These are phyloP conservation scores for Pygoscelis antarcticus DNA, from an alignment of 2,113 vertebrate species.

Conservation along the genomic window DNA sequence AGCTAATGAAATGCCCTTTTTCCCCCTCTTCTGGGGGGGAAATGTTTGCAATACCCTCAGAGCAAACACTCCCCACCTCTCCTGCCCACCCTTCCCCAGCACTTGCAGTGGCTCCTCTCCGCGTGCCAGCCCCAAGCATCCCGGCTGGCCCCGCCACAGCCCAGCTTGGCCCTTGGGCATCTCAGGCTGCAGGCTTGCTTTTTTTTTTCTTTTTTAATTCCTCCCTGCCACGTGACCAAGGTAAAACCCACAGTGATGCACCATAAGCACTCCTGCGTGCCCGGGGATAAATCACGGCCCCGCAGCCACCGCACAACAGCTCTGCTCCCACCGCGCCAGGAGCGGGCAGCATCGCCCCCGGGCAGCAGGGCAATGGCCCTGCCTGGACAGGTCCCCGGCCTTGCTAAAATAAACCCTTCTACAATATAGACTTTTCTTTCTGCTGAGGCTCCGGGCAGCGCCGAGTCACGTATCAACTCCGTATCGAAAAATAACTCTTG, in stretches of 20 bases:
- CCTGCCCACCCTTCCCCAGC: too few relatives aligned
- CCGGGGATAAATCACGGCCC: not conserved
- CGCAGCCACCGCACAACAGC: fast-evolving
- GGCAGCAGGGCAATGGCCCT: not conserved
- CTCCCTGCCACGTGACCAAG: not conserved
- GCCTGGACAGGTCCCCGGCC: not conserved
- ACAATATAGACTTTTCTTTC: not conserved
- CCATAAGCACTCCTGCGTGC: not conserved
- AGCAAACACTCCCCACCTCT: not conserved
- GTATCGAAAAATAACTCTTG: slow-evolving; percentile 32
- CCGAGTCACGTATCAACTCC: not conserved
- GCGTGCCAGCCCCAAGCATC: fast-evolving
- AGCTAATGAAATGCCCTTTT: not conserved
- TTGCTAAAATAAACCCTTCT: slow-evolving; percentile 8
- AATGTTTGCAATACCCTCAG: not conserved
- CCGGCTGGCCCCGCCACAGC: fast-evolving
- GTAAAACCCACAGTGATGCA: not conserved
- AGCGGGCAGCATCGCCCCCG: not conserved
- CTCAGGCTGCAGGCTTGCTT: not conserved
- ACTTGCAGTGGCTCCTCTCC: fast-evolving
- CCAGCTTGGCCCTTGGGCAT: not conserved
- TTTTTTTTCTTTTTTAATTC: not conserved
- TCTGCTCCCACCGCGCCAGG: fast-evolving
- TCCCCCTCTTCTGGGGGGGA: fast-evolving
- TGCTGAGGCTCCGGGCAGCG: not conserved